phyloP scores from a whole-genome alignment of 2,888 invertebrate genomes.

The Drosophila nr. perissopoda region DNA sequence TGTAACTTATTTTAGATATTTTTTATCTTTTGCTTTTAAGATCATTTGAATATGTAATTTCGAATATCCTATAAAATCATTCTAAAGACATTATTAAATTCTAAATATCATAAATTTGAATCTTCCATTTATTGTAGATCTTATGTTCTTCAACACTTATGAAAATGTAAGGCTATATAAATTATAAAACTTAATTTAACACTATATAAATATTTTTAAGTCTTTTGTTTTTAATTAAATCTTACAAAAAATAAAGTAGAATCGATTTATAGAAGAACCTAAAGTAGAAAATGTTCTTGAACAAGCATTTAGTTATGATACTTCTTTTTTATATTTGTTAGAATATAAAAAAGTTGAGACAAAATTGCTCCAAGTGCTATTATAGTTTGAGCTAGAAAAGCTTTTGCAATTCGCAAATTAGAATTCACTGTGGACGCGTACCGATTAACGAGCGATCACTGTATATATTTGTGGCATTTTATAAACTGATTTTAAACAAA shows the following conservation, averaged over 20 bases:
- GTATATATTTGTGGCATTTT: neutral
- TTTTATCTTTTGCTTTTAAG: neutral
- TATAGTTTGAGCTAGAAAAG: neutral
- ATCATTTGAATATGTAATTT: slow-evolving; percentile 3
- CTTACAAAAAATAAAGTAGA: neutral
- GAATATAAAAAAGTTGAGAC: neutral
- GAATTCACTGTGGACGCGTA: neutral
- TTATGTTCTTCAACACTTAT: neutral
- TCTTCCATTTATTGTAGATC: neutral
- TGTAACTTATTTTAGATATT: neutral
- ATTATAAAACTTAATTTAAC: neutral
- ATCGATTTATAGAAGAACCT: neutral
- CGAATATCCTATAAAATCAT: neutral
- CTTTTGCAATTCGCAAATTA: neutral
- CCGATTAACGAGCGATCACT: slow-evolving; percentile 1
- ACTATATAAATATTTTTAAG: neutral
- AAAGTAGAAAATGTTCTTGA: neutral
- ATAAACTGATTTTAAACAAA: neutral
- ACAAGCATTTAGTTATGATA: neutral
- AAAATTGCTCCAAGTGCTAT: neutral
- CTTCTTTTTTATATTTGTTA: neutral
- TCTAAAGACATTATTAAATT: neutral
- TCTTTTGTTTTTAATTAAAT: neutral
- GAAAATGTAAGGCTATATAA: neutral
- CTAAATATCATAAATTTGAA: neutral